phyloP scores from a whole-genome alignment of 2,888 invertebrate genomes.

The Drosophila kanekoi region DNA sequence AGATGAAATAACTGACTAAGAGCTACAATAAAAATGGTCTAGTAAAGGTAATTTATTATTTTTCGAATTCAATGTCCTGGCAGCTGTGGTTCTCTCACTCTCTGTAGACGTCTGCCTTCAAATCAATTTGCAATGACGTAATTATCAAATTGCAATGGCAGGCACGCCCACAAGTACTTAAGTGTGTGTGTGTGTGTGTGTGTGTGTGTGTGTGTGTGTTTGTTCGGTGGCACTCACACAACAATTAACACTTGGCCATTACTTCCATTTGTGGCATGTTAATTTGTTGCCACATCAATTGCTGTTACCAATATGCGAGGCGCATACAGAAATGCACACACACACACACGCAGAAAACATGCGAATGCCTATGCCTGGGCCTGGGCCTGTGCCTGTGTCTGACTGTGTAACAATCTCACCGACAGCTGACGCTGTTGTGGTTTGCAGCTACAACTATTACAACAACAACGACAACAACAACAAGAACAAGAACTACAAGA shows the following conservation, averaged over 20 bases:
- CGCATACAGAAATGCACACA: constrained; percentile 51
- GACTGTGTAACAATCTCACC: constrained; percentile 73
- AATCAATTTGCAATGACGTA: constrained; percentile 63
- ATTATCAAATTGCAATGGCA: constrained; percentile 56
- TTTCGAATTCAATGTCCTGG: constrained; percentile 6
- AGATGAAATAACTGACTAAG: constrained; percentile 14
- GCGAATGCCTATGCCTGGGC: constrained; percentile 26
- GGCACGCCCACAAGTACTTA: constrained; percentile 22
- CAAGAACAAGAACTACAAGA: constrained; percentile 20
- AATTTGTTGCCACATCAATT: constrained; percentile 84
- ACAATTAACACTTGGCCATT: constrained; percentile 82
- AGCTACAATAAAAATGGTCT: constrained; percentile 41
- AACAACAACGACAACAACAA: constrained; percentile 46
- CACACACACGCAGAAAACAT: constrained; percentile 27
- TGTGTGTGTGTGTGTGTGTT: constrained; percentile 14
- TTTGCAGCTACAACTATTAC: constrained; percentile 73
- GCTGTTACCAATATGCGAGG: constrained; percentile 75
- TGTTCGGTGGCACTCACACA: constrained; percentile 52
- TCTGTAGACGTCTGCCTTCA: constrained; percentile 4
- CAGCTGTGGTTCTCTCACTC: not conserved
- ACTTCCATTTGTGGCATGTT: constrained; percentile 83
- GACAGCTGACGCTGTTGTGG: constrained; percentile 79
- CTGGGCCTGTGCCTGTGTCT: constrained; percentile 24
- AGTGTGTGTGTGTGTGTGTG: constrained; percentile 23
- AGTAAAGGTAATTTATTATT: constrained; percentile 62